Evolutionary conservation across 2,888 invertebrate species (phyloP), one percentile per base, ranked within the genome.

Genomic region (Nudaria mundana): DNA sequence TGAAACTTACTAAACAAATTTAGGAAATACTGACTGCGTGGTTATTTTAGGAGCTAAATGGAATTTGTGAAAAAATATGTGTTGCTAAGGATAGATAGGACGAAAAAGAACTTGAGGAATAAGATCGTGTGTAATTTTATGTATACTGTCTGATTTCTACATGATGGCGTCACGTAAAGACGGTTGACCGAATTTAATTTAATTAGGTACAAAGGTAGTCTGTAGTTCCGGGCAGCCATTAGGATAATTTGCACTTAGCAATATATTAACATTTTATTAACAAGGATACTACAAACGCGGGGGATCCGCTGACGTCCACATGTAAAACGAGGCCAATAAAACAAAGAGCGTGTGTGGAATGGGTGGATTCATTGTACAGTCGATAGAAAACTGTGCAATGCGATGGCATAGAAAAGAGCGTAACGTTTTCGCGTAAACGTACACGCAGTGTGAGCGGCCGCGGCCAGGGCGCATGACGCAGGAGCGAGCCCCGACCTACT

Each of bases 401-500:
- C 68, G 71, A 65, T 68, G 66, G 67, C 71, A 66, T 57, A 66
- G 66, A 65, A 71, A 52, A 43, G 58, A 48, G 59, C 71, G 77
- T 80, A 82, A 80, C 71, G 69, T 54, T 71, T 82, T 76, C 69
- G 80, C 81, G 86, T 84, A 82, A 82, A 81, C 83, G 82, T 81
- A 81, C 74, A 64, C 69, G 61, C 60, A 60, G 68, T 62, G 59
- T 47, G 61, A 52, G 58, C 69, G 65, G 69, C 63, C 54, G 69
- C 72, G 66, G 71, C 68, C 68, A 68, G 67, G 65, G 58, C 63
- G 62, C 44, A 65, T 88, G 87, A 88, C 88, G 87, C 86, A 86
- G 80, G 67, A 62, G 59, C 76, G 70, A 81, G 81, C 87, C 87
- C 85, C 87, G 88, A 88, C 88, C 88, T 88, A 87, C 76, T 86